These are phyloP conservation scores for Rallus limicola DNA, from an alignment of 2,113 vertebrate genomes.

Conservation along the genomic window DNA sequence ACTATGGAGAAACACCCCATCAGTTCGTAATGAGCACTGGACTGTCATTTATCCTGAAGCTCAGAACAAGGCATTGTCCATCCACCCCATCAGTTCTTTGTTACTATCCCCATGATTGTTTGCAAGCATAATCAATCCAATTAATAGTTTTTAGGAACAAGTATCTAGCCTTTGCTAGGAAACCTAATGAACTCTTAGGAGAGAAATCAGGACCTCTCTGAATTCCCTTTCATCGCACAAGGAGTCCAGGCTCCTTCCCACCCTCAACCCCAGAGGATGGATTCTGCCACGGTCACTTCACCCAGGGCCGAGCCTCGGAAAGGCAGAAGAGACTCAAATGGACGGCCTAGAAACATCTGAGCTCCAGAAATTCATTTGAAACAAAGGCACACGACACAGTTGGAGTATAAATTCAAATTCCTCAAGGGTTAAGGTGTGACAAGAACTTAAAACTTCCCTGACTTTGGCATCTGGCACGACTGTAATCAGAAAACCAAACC, in stretches of 20 bases:
- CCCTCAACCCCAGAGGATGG: neutral
- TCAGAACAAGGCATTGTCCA: slow-evolving; percentile 32
- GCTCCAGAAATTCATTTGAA: neutral
- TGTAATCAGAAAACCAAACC: neutral
- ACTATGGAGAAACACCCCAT: neutral
- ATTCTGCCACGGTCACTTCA: neutral
- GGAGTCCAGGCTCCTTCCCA: neutral
- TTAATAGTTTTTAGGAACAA: slow-evolving; percentile 47
- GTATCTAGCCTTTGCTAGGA: slow-evolving; percentile 22
- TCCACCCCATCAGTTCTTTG: neutral
- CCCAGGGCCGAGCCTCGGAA: neutral
- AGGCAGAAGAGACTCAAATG: neutral
- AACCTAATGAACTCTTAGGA: neutral
- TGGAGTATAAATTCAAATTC: neutral
- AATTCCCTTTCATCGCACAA: neutral
- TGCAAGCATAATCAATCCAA: slow-evolving; percentile 47
- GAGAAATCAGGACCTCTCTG: neutral
- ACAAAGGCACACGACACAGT: neutral
- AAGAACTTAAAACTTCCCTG: neutral
- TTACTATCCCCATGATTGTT: neutral
- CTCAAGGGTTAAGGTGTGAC: neutral
- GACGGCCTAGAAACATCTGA: neutral
- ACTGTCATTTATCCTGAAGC: neutral
- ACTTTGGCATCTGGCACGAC: neutral
- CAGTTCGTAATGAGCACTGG: slow-evolving; percentile 23